phyloP scores from a whole-genome alignment of 1,140 invertebrate genomes.

The Nasonia longicornis region DNA sequence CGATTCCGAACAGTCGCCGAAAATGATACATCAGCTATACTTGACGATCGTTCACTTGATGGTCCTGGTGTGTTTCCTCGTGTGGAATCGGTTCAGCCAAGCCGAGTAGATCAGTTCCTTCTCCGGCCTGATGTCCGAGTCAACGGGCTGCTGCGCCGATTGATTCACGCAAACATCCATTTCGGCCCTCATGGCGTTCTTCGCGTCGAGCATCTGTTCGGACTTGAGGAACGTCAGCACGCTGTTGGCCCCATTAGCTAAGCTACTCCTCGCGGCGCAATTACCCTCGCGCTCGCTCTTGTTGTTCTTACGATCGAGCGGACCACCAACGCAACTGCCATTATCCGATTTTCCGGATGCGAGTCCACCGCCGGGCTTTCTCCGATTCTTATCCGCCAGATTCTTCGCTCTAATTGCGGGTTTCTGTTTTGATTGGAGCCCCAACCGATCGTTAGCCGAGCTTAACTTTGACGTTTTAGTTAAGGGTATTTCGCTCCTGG shows the following conservation, averaged over 20 bases:
- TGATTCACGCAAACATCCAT: background rate
- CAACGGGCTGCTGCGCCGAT: background rate
- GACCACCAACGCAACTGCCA: background rate
- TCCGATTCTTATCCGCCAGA: constrained; percentile 20
- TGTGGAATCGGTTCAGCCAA: constrained; percentile 27
- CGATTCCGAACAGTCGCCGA: too few relatives aligned
- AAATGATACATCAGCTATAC: too few relatives aligned
- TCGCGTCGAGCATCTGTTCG: background rate
- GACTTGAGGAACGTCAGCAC: background rate
- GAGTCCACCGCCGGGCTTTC: constrained; percentile 38
- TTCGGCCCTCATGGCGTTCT: background rate
- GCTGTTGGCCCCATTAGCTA: background rate
- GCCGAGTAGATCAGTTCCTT: constrained; percentile 1
- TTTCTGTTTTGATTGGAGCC: background rate
- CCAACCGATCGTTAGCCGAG: background rate
- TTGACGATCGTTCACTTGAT: background rate
- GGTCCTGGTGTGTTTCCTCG: background rate
- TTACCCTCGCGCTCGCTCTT: background rate
- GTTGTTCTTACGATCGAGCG: background rate
- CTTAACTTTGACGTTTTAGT: background rate
- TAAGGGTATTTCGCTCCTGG: background rate
- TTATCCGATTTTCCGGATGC: constrained; percentile 23
- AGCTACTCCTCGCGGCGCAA: background rate
- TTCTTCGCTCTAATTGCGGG: background rate
- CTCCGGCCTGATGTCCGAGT: background rate